phyloP scores from a whole-genome alignment of 2,113 vertebrate genomes.

The Callionymus lyra region DNA sequence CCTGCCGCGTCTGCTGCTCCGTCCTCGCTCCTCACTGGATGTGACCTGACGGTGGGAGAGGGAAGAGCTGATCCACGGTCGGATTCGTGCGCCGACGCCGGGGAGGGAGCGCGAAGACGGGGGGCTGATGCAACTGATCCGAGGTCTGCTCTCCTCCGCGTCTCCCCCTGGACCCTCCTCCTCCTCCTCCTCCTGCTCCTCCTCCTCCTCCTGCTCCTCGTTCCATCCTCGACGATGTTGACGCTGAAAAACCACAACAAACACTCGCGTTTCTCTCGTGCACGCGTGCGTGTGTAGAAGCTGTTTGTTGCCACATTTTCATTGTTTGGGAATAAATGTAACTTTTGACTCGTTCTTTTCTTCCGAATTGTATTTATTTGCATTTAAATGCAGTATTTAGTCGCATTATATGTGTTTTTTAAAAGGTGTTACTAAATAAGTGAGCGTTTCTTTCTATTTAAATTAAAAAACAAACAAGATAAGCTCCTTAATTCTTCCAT shows the following conservation, averaged over 20 bases:
- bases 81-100: constrained; percentile 19
- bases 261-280: too few species aligned
- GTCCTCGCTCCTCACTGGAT: constrained; percentile 41
- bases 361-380: too few species aligned
- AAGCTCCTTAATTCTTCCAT: too few species aligned
- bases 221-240: neutral
- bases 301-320: too few species aligned
- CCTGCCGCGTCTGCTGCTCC: constrained; percentile 17
- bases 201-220: constrained; percentile 4
- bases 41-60: constrained; percentile 34
- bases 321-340: too few species aligned
- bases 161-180: constrained; percentile 20
- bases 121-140: constrained; percentile 30
- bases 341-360: too few species aligned
- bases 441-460: too few species aligned
- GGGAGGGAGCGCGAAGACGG: neutral
- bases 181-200: constrained; percentile 10
- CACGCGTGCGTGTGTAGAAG: too few species aligned
- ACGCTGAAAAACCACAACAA: neutral
- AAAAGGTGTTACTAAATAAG: too few species aligned
- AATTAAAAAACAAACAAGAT: too few species aligned
- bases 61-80: constrained; percentile 45
- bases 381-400: too few species aligned
- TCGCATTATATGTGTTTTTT: too few species aligned
- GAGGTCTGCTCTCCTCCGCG: constrained; percentile 37